These are phyloP conservation scores for Uropetala carovei DNA, from an alignment of 2,888 invertebrate species.

Conservation along the genomic window DNA sequence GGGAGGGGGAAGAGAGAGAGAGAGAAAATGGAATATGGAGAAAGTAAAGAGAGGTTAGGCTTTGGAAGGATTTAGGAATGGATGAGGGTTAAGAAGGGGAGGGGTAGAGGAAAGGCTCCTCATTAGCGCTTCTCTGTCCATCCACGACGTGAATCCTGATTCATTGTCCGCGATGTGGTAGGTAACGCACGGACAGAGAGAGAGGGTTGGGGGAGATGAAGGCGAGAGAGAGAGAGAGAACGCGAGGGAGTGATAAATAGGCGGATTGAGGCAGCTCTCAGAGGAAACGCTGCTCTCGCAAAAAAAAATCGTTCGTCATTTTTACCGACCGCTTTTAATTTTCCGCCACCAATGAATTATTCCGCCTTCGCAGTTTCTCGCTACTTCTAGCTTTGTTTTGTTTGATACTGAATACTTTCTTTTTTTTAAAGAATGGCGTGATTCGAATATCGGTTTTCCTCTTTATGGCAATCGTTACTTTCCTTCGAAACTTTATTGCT, in stretches of 20 bases:
- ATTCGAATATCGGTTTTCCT: too few species aligned
- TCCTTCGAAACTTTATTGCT: too few species aligned
- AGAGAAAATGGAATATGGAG: not conserved
- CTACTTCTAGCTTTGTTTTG: too few species aligned
- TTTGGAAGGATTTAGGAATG: not conserved
- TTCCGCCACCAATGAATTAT: too few species aligned
- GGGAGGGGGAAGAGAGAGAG: not conserved
- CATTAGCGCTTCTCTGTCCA: conserved; percentile 2
- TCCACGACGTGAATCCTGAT: not conserved
- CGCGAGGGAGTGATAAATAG: not conserved
- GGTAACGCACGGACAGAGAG: not conserved
- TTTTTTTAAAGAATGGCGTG: too few species aligned
- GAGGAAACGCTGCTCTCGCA: too few species aligned
- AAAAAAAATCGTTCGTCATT: too few species aligned
- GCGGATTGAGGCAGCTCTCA: not conserved
- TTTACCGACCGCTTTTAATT: too few species aligned
- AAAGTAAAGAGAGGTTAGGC: not conserved
- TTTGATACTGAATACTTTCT: too few species aligned
- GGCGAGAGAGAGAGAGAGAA: not conserved
- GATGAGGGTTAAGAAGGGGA: not conserved
- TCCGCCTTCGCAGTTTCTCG: too few species aligned
- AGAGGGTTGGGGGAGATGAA: not conserved
- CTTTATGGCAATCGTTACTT: too few species aligned
- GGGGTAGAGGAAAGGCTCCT: not conserved
- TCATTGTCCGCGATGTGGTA: not conserved